phyloP scores from a whole-genome alignment of 2,888 invertebrate species.

The Morpho achilles region DNA sequence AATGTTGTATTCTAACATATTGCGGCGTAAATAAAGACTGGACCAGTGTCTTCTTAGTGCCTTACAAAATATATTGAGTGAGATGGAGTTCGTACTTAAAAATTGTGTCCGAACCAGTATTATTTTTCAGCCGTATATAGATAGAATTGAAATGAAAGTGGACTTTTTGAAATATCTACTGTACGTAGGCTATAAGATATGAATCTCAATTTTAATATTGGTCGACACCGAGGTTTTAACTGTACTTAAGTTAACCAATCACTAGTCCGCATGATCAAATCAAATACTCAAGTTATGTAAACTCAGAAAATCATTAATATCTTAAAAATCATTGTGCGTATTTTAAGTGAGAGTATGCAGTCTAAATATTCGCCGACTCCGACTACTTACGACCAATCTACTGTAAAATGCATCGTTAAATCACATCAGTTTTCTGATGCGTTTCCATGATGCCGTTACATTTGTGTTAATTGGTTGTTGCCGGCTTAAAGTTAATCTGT shows the following conservation, averaged over 20 bases:
- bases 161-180: conserved; percentile 12
- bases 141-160: conserved; percentile 14
- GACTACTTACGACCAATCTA: too few species aligned
- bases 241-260: conserved; percentile 48
- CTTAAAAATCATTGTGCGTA: neutral
- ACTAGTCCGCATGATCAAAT: conserved; percentile 32
- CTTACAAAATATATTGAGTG: conserved; percentile 37
- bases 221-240: conserved; percentile 21
- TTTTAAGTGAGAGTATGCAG: too few species aligned
- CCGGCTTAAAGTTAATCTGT: neutral
- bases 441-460: too few species aligned
- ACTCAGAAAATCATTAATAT: conserved; percentile 9
- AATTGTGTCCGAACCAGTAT: conserved; percentile 51
- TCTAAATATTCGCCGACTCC: too few species aligned
- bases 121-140: conserved; percentile 33
- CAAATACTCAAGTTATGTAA: conserved; percentile 24
- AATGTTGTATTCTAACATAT: conserved; percentile 61
- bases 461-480: neutral
- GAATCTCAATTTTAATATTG: conserved; percentile 21
- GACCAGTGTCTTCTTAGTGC: conserved; percentile 55
- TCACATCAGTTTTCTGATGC: too few species aligned
- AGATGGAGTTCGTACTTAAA: conserved; percentile 47
- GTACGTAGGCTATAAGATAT: conserved; percentile 20
- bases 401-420: too few species aligned
- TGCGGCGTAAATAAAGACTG: conserved; percentile 49